These are phyloP conservation scores for Amorpha juglandis DNA, from an alignment of 2,888 invertebrate species.

Conservation along the genomic window DNA sequence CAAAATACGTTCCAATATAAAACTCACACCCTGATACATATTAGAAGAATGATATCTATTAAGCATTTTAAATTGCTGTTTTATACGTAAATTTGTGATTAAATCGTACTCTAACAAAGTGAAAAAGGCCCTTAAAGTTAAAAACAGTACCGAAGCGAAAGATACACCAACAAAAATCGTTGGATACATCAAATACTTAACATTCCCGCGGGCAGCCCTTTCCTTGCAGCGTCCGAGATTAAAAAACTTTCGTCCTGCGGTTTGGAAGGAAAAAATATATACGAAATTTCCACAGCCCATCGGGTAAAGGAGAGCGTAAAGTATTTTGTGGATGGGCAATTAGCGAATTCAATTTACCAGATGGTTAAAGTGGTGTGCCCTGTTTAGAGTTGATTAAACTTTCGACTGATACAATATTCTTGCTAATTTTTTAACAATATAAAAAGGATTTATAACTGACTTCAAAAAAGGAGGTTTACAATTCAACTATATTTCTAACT, in stretches of 20 bases:
- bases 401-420: not conserved
- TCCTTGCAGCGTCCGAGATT: slow-evolving; percentile 26
- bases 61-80: too few relatives aligned
- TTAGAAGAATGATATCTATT: too few relatives aligned
- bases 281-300: slow-evolving; percentile 30
- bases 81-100: too few relatives aligned
- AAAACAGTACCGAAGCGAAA: too few relatives aligned
- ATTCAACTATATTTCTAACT: not conserved
- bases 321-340: slow-evolving; percentile 27
- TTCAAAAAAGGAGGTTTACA: not conserved
- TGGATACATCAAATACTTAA: slow-evolving; percentile 14
- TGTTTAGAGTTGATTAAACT: slow-evolving; percentile 19
- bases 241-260: slow-evolving; percentile 31
- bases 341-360: slow-evolving; percentile 29
- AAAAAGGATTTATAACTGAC: not conserved
- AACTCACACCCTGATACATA: too few relatives aligned
- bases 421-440: not conserved
- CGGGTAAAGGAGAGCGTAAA: slow-evolving; percentile 13
- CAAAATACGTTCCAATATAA: too few relatives aligned
- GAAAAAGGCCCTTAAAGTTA: too few relatives aligned
- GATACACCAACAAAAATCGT: slow-evolving; percentile 1
- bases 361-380: slow-evolving; percentile 9
- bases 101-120: too few relatives aligned
- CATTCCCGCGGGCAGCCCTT: slow-evolving; percentile 14
- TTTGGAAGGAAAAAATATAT: slow-evolving; percentile 28